These are phyloP conservation scores for Cygnus olor DNA, from an alignment of 2,797 vertebrate genomes.

Conservation along the genomic window DNA sequence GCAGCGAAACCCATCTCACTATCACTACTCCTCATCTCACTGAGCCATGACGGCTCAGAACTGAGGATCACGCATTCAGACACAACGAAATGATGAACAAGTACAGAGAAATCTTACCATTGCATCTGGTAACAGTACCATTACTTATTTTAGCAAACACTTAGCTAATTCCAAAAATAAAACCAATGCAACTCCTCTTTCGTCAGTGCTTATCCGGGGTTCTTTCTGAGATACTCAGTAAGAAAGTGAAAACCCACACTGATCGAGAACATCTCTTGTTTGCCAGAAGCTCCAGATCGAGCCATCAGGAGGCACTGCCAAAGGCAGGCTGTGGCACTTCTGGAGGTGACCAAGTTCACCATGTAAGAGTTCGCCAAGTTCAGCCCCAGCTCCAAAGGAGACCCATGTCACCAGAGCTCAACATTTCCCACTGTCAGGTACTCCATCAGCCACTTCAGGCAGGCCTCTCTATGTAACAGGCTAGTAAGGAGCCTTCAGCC, in stretches of 20 bases:
- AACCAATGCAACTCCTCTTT: neutral
- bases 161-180: neutral
- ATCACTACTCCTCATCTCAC: neutral
- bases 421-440: accelerated
- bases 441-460: neutral
- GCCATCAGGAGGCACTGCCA: neutral
- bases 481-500: neutral
- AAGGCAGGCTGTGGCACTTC: neutral
- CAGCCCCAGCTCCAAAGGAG: neutral
- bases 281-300: neutral
- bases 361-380: neutral
- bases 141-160: neutral
- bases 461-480: neutral
- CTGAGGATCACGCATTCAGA: neutral
- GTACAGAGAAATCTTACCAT: neutral
- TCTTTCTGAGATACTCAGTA: accelerated
- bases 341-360: neutral
- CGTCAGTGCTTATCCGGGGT: neutral
- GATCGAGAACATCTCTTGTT: accelerated
- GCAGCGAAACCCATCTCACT: neutral
- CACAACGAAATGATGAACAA: neutral
- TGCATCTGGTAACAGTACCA: neutral
- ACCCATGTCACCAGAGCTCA: accelerated
- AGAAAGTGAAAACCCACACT: neutral
- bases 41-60: neutral